A percentile compares a stretch with the other conserved stretches of the same genome.
Evolutionary conservation across 2,888 invertebrate genomes (phyloP).

Genomic region (Nipponacmea schrenckii): DNA sequence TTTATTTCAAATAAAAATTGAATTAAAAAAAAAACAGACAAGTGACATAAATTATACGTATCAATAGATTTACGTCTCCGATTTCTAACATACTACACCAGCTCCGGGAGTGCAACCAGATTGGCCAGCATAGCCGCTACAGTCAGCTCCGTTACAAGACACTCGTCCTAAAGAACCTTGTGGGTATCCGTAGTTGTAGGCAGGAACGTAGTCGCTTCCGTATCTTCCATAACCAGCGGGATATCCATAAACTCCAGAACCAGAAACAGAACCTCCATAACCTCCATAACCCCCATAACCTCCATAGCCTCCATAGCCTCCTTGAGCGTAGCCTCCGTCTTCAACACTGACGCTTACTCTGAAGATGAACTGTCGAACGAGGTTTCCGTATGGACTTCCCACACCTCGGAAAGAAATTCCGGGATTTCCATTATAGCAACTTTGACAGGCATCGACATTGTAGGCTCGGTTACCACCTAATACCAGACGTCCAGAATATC

Average conservation of each 20-base stretch:
- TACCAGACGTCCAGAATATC: background rate
- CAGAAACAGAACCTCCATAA: background rate
- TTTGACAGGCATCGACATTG: background rate
- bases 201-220: no score
- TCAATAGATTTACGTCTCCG: no score
- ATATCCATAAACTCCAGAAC: background rate
- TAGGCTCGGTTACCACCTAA: background rate
- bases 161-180: no score
- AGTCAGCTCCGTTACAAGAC: no score
- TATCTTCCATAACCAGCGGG: background rate
- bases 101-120: no score
- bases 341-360: background rate
- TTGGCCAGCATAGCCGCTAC: no score
- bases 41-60: no score
- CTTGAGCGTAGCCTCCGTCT: background rate
- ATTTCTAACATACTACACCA: no score
- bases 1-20: no score
- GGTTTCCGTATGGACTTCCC: background rate
- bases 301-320: background rate
- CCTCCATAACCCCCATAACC: background rate
- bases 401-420: background rate
- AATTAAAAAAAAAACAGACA: no score
- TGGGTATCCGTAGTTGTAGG: no score
- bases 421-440: background rate
- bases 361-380: background rate